Base-by-base conservation (phyloP, 2,797 vertebrate species). In the Takifugu rubripes region DNA sequence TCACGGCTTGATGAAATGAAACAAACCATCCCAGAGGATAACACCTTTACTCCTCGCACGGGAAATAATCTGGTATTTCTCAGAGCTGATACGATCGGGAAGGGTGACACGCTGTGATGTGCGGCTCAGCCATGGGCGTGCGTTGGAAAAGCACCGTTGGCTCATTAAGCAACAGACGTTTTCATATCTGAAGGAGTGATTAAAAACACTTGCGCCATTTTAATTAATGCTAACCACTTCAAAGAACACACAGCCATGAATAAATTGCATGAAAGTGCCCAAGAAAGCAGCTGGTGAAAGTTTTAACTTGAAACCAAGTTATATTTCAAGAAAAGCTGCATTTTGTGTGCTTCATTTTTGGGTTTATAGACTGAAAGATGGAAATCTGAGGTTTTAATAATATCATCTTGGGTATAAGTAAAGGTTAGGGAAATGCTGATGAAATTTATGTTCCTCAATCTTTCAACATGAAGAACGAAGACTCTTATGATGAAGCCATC, bases 11-110 rank as follows among this genome's bases (percentile, higher is more conserved):
- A 54, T 66, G 71, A 72, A 74, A 79, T 78, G 59, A 81, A 84
- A 84, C 73, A 72, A 74, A 78, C 65, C 59, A 66, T 75, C 77
- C 85, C 74, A 0, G 25, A 74, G 74, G 73, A 82, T 40, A 70
- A 79, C 68, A 85, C 79, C 77, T 89, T 80, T 81, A 78, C 74
- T 75, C 66, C 61, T 71, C 17, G 25, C 24, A 17, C 66, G 56
- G 75, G 59, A 79, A 81, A 84, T 64, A 67, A 66, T 59, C 59
- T 70, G 71, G 55, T 16, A 64, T 52, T 79, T 87, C 85, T 76
- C 62, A 58, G 67, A 50, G 60, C 68, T 57, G 74, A 87, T 77
- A 84, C 70, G 68, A 78, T 76, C 79, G 63, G 72, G 50, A 17
- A 69, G 49, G 50, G 68, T 47, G 53, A 67, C 76, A 66, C 60